Percentiles rank a stretch among this genome's conserved stretches.
phyloP scores from a whole-genome alignment of 2,888 invertebrate genomes.

The Enchytraeus crypticus region DNA sequence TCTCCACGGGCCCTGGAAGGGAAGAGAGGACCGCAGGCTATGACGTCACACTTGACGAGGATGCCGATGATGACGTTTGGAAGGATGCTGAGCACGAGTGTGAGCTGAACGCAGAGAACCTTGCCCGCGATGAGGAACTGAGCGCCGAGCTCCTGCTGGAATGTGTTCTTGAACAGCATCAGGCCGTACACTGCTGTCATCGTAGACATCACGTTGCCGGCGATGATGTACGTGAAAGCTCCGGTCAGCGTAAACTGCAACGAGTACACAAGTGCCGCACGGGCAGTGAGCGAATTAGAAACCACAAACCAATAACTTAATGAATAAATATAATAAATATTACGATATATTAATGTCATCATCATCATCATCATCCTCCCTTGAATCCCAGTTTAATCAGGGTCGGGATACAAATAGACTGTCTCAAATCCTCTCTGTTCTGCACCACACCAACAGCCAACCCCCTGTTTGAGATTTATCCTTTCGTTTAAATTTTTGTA shows the following conservation, averaged over 20 bases:
- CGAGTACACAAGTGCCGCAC: too few species aligned
- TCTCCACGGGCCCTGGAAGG: slow-evolving; percentile 18
- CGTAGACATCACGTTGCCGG: slow-evolving; percentile 15
- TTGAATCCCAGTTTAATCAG: too few species aligned
- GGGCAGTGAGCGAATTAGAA: too few species aligned
- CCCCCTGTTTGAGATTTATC: too few species aligned
- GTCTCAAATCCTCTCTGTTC: too few species aligned
- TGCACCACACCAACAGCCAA: too few species aligned
- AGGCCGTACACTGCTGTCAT: slow-evolving; percentile 20
- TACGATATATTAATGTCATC: too few species aligned
- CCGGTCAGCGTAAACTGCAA: slow-evolving; percentile 8
- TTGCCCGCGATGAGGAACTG: slow-evolving; percentile 13
- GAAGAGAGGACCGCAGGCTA: slow-evolving; percentile 14
- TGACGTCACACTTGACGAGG: slow-evolving; percentile 9
- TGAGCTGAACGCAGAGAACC: slow-evolving; percentile 15
- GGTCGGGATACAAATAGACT: too few species aligned
- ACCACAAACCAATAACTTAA: too few species aligned
- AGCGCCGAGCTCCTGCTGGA: slow-evolving; percentile 13
- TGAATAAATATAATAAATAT: too few species aligned
- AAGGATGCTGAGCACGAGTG: slow-evolving; percentile 11
- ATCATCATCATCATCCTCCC: too few species aligned
- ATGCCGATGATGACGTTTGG: slow-evolving; percentile 11
- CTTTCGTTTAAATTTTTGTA: too few species aligned
- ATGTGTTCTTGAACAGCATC: slow-evolving; percentile 12
- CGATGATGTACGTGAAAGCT: slow-evolving; percentile 13